These are phyloP conservation scores for Lithosia quadra DNA, from an alignment of 2,888 invertebrate genomes.

Conservation along the genomic window DNA sequence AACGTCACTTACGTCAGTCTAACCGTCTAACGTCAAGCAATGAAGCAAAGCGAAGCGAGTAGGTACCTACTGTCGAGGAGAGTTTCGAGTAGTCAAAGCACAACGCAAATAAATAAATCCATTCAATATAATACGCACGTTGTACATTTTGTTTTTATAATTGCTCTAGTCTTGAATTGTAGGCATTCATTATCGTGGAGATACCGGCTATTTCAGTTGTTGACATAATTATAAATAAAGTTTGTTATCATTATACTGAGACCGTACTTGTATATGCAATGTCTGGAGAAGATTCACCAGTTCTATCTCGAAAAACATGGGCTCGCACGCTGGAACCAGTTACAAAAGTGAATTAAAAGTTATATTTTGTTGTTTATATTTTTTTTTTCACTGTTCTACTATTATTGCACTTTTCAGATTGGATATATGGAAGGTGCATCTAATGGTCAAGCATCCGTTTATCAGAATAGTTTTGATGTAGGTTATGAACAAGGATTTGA, in stretches of 20 bases:
- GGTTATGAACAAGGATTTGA: slow-evolving; percentile 90
- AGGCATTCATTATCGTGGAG: neutral
- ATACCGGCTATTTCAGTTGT: neutral
- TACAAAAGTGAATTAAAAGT: slow-evolving; percentile 58
- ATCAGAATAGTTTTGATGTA: slow-evolving; percentile 90
- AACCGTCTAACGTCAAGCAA: too few species aligned
- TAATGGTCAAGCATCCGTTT: slow-evolving; percentile 88
- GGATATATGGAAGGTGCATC: slow-evolving; percentile 90
- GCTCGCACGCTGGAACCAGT: slow-evolving; percentile 62
- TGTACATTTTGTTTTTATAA: too few species aligned
- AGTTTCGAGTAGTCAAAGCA: too few species aligned
- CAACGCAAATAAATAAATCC: neutral
- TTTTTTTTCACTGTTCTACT: too few species aligned
- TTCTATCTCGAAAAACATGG: slow-evolving; percentile 68
- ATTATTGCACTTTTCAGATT: slow-evolving; percentile 71
- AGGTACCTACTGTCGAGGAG: too few species aligned
- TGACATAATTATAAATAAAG: neutral
- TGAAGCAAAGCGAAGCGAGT: too few species aligned
- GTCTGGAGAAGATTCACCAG: slow-evolving; percentile 60
- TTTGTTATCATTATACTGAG: neutral
- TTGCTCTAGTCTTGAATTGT: neutral
- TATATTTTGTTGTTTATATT: too few species aligned
- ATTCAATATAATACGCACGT: too few species aligned
- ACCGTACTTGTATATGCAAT: slow-evolving; percentile 31
- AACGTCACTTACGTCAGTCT: too few species aligned